Base-by-base conservation (phyloP, 1,140 invertebrate genomes). In the Tetraneura akinire region DNA sequence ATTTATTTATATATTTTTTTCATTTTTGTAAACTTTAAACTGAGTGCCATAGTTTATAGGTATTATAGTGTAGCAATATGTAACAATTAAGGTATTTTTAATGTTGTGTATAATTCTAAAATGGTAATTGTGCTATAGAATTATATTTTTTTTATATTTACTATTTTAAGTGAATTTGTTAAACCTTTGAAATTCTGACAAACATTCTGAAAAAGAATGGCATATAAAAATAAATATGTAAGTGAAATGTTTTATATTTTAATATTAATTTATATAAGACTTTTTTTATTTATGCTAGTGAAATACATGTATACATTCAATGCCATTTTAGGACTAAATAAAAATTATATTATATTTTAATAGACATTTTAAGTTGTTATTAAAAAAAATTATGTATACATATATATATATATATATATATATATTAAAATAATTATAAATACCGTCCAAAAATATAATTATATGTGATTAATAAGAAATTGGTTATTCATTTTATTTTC, bases 1-100 rank as follows among this genome's bases (percentile, higher is more conserved):
- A 71, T 71, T 29, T 47, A 45, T 10, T 11, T 51, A 3, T 70
- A 42, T 62, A 62, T 16, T 16, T 62, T n/a, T 66, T 42, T 42
- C n/a, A 45, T 66, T 13, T 21, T n/a, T 66, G 32, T 70, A 70
- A 6, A 23, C 49, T 70, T 70, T 70, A 68, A 51, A 71, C 68
- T 8, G n/a, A 51, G 68, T 71, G 68, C 68, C 68, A 71, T 71
- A 71, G 68, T 71, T 49, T 71, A 23, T 71, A 71, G 45, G 45
- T 51, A 45, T 71, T 51, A 37, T 37, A 8, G 45, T 51, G 9
- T 47, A 47, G n/a, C n/a, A n/a, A n/a, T n/a, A 1, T 51, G 29
- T 16, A 29, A 32, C 26, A 71, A 23, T n/a, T 29, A 47, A 26
- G 45, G 16, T 70, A 49, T 29, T 71, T 51, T 71, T 29, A 51